phyloP scores from a whole-genome alignment of 2,797 vertebrate genomes.

The Micromesistius poutassou region DNA sequence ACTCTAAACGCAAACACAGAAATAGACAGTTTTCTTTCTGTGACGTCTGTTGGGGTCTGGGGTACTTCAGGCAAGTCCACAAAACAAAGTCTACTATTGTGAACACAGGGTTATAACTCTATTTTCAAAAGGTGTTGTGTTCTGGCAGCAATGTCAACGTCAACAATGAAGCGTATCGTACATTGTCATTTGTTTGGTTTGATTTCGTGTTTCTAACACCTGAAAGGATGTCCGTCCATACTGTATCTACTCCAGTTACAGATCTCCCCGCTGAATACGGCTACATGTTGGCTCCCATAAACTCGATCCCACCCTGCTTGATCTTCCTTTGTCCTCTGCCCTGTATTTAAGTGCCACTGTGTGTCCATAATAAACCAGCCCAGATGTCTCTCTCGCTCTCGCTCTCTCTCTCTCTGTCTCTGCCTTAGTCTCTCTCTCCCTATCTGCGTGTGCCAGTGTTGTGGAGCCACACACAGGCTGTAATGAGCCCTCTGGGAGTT shows the following conservation, averaged over 20 bases:
- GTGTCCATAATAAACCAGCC: background rate
- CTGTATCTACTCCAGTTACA: background rate
- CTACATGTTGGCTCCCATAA: background rate
- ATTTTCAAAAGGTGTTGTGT: too few relatives aligned
- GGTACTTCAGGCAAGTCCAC: too few relatives aligned
- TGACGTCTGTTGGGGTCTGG: too few relatives aligned
- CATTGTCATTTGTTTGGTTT: background rate
- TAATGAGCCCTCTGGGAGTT: background rate
- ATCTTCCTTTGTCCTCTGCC: conserved; percentile 11
- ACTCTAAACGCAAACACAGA: too few relatives aligned
- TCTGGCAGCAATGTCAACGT: too few relatives aligned
- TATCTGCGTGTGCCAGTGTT: background rate
- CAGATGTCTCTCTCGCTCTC: background rate
- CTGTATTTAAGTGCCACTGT: conserved; percentile 20
- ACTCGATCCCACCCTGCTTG: background rate
- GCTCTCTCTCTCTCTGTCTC: background rate
- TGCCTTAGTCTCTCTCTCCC: background rate
- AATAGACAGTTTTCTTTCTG: too few relatives aligned
- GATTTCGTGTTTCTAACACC: background rate
- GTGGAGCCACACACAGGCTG: background rate
- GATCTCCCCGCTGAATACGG: background rate
- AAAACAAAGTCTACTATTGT: too few relatives aligned
- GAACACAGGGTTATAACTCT: too few relatives aligned
- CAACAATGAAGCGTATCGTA: too few relatives aligned
- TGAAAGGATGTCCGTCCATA: too few relatives aligned